Conservation (phyloP, 2,888 invertebrate species). For the Melieria omissa region DNA sequence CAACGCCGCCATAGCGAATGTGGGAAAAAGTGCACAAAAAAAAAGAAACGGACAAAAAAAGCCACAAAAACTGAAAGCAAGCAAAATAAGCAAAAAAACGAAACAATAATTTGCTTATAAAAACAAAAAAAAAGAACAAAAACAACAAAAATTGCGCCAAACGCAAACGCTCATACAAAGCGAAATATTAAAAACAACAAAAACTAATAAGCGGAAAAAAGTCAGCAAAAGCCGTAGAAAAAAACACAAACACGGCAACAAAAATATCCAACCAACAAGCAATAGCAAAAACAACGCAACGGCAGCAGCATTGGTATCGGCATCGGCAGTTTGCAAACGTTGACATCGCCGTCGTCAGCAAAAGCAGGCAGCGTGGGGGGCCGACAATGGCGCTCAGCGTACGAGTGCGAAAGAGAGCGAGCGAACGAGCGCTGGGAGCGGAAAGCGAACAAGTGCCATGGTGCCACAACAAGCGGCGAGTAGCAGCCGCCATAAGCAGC, state of each 20-base stretch:
- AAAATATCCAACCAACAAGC: not conserved
- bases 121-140: conserved; percentile 41
- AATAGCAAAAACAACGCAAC: not conserved
- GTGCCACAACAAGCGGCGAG: no score
- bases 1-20: conserved; percentile 30
- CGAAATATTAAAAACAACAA: conserved; percentile 14
- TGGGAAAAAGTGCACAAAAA: conserved; percentile 26
- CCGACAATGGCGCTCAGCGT: no score
- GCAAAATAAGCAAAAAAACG: conserved; percentile 25
- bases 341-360: not conserved
- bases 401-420: not conserved
- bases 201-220: not conserved
- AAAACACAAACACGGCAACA: not conserved
- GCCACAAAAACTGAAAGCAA: conserved; percentile 29
- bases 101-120: conserved; percentile 32
- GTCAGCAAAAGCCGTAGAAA: not conserved
- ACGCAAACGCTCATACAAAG: conserved; percentile 32
- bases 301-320: not conserved
- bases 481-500: no score
- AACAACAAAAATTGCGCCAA: conserved; percentile 50
- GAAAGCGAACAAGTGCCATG: no score
- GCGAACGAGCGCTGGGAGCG: not conserved
- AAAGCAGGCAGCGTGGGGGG: not conserved
- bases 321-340: not conserved
- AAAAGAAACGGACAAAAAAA: conserved; percentile 25